Evolutionary conservation across 2,113 vertebrate genomes (phyloP).

Genomic region (Stictonetta naevosa): DNA sequence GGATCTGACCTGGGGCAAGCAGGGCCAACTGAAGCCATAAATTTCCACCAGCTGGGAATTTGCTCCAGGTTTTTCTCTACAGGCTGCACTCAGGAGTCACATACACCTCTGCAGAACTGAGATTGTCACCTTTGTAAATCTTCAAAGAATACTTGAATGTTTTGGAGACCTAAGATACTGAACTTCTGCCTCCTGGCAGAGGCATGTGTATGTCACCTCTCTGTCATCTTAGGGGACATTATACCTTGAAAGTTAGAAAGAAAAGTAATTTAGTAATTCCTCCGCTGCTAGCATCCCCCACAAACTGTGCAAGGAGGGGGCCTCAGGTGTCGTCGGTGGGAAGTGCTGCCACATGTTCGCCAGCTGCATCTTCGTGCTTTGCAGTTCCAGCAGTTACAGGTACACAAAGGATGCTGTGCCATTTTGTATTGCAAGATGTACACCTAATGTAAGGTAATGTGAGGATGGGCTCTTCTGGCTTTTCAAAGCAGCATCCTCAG

Average conservation of each 20-base stretch:
- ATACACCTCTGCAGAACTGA: rapidly evolving
- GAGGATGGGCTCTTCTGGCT: not conserved
- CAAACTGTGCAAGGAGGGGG: no score
- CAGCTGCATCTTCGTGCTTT: no score
- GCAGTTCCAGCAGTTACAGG: no score
- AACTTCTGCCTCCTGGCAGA: not conserved
- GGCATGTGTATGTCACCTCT: not conserved
- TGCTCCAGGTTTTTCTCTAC: not conserved
- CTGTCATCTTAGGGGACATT: rapidly evolving
- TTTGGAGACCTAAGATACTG: not conserved
- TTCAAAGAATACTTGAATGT: not conserved
- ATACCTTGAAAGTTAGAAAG: not conserved
- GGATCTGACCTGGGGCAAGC: not conserved
- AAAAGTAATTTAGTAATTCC: rapidly evolving
- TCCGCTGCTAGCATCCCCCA: no score
- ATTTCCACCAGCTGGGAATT: not conserved
- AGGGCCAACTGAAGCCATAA: not conserved
- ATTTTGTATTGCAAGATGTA: no score
- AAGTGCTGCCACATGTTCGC: no score
- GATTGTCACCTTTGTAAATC: not conserved
- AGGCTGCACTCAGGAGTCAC: rapidly evolving
- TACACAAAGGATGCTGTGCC: no score
- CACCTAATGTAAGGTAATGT: not conserved
- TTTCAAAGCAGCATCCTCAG: not conserved
- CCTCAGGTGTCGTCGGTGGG: no score